Evolutionary conservation across 2,797 vertebrate genomes (phyloP), one percentile per base, ranked within the genome.

Genomic region (Crotalus adamanteus): DNA sequence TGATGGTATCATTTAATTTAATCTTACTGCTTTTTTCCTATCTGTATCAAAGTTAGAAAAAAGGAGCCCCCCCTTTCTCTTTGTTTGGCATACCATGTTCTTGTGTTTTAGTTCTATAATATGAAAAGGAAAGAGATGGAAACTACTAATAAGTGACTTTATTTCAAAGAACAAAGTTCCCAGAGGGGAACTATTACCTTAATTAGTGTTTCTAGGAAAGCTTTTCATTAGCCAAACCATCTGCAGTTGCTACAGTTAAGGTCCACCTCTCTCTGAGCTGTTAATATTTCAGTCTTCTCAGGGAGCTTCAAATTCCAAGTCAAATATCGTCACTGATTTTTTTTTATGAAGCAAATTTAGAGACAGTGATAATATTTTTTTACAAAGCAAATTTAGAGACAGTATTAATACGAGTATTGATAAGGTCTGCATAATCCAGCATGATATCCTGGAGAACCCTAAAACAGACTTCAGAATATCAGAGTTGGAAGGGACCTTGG

Each of bases 141-240:
- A 13, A 31, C 6, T 86, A 59, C 42, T 87, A 59, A 86, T 0
- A 87, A 88, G 56, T 47, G 16, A 87, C 88, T 85, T 53, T 92
- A 14, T 92, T 94, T 86, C 13, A 55, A 73, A 85, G n/a, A 91
- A 57, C 86, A 8, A 86, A 47, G 61, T 78, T 92, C 65, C 59
- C 1, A 0, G 2, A 88, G 20, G 86, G 78, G 56, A 91, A 25
- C 9, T 0, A 6, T 20, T 25, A 90, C 85, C 61, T 85, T 91
- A 78, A 93, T 88, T 86, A 18, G n/a, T 26, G 57, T 42, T 88
- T 90, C 1, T 2, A 37, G 59, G 26, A 63, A 55, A 88, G 51
- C 31, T 57, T 90, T 86, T 69, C 85, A 83, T 87, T 78, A 55
- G 42, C 13, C 13, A 28, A 91, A 87, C 14, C 1, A 37, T 31